Evolutionary conservation across 2,113 vertebrate species (phyloP), one percentile per base, ranked within the genome.

Genomic region (Ploceus nigricollis): DNA sequence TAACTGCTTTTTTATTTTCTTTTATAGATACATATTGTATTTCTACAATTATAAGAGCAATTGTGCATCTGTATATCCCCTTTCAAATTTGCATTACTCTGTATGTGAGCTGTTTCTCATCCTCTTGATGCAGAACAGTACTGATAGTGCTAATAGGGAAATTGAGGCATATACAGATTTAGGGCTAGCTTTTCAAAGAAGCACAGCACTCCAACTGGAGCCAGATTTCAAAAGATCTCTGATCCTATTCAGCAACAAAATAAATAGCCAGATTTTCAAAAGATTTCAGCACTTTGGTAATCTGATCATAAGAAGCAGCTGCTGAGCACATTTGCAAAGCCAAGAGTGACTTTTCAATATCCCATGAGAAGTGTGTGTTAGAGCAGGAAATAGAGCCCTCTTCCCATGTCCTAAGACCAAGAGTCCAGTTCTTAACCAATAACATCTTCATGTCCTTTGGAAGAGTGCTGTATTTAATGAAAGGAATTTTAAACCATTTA

Each of bases 261-360:
- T 95, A 96, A 96, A 93, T 93, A 94, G 85, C 51, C 65, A 89
- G 88, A 92, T 96, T 96, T 97, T 95, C 88, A 94, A 96, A 96
- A 94, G 82, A 93, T 93, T 96, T 96, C 90, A 93, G 77, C 93
- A 95, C 85, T 94, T 96, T 54, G 88, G 93, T 97, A 94, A 95
- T 96, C 92, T 96, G 94, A 96, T 96, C 93, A 48, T 96, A 92
- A 90, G 92, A 93, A 93, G 82, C 92, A 96, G 93, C 85, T 97
- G 96, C 94, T 89, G 88, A 89, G 80, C 85, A 89, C 76, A 87
- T 93, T 95, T 95, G 18, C 63, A 66, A 80, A 91, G 45, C 68
- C 68, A 54, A 75, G 73, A 84, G 60, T 65, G 69, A 75, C 76
- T 94, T 73, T 51, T 80, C 75, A 92, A 2, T 83, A 90, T 68